Base-by-base conservation (phyloP, 2,797 vertebrate species). In the Rhinatrema bivittatum region DNA sequence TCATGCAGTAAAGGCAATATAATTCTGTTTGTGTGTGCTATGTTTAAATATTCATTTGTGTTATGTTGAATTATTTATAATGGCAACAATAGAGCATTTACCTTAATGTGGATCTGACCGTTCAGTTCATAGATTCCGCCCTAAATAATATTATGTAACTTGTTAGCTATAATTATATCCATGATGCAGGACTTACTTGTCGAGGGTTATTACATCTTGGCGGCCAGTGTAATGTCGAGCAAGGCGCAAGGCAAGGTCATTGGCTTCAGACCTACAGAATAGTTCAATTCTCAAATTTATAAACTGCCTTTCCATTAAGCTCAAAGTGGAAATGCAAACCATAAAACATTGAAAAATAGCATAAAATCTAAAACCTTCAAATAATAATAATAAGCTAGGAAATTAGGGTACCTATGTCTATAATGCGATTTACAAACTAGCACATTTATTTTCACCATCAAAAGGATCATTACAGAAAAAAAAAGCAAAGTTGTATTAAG, bases 171-270 rank as follows among this genome's bases (percentile, higher is more conserved):
- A 2, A 16, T 40, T 29, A 36, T 22, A 39, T 2, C 11, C 29
- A 20, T 20, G 20, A 20, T 21, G 20, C 5, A 5, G 29, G 9
- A 76, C 94, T 90, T 82, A 98, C 96, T 97, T 89, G 25, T 99
- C 88, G 55, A 99, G 74, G 7, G 94, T 97, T 71, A 99, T 91
- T 72, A 99, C 81, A 36, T 97, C 93, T 62, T 74, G 74, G 73
- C 93, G 84, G 45, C 90, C 92, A 0, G 48, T 87, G 81, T 86
- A 90, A 60, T 94, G 89, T 60, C 83, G 57, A 29, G 94, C 94
- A 33, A 99, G 65, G 3, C 94, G 85, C 14, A 99, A 81, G 22
- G 96, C 96, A 56, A 99, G 88, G 71, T 99, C 96, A 10, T 99
- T 98, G 68, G 96, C 96, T 81, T 99, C 96, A 1, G 96, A 99